Conservation (phyloP, 92 coral and sea anemone species). For the Phenganax stokvisi region DNA sequence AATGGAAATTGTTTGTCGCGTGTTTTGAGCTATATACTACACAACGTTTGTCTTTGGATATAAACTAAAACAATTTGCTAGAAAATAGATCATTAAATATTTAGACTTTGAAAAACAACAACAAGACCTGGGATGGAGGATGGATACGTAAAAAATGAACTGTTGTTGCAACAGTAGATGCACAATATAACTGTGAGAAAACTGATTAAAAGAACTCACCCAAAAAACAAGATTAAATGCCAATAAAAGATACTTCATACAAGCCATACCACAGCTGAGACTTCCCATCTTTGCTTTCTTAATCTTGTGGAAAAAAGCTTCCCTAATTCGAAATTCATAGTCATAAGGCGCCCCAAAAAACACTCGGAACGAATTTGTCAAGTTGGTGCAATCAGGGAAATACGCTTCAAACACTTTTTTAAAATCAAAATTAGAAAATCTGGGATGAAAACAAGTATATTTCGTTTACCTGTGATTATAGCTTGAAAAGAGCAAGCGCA, state of each 20-base stretch:
- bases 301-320: not conserved
- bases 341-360: not conserved
- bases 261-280: constrained; percentile 88
- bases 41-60: not conserved
- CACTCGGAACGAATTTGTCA: not conserved
- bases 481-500: constrained; percentile 24
- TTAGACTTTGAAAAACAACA: not conserved
- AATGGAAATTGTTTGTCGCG: not conserved
- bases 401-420: not conserved
- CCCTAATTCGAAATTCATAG: constrained; percentile 22
- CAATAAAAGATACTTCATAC: constrained; percentile 86
- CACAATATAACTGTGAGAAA: not conserved
- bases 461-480: constrained; percentile 1
- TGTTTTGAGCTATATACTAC: not conserved
- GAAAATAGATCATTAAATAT: not conserved
- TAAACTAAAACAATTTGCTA: not conserved
- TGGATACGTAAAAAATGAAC: not conserved
- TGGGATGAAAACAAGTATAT: not conserved
- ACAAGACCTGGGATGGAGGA: not conserved
- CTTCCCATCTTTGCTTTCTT: constrained; percentile 53
- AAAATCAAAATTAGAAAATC: not conserved
- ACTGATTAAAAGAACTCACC: constrained; percentile 54
- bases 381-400: not conserved
- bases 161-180: not conserved
- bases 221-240: constrained; percentile 93